Evolutionary conservation across 2,113 vertebrate species (phyloP), one percentile per base, ranked within the genome.

Genomic region (Pseudorhombus dupliciocellatus): DNA sequence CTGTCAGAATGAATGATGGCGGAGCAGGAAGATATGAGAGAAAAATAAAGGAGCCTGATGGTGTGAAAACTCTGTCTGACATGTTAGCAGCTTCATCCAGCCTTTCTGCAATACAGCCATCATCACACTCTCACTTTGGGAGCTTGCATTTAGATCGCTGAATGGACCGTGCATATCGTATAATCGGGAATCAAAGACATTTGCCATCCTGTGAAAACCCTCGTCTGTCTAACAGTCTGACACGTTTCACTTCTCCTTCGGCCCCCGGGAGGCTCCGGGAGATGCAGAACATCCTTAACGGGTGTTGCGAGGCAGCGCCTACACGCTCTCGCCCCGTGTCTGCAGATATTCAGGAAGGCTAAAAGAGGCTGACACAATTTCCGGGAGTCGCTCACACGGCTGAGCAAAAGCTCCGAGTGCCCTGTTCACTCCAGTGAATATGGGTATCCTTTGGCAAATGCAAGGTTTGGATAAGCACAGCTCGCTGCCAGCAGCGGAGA

Each of bases 1-100:
- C 86, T 89, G 88, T 91, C 91, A 90, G 87, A 83, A 81, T 87
- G 88, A 91, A 91, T 92, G 90, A 92, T 87, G 79, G 83, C 70
- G 37, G 73, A 66, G 70, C 77, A 76, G 76, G 83, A 71, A 90
- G 90, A 90, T 85, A 77, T 84, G 87, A 89, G 70, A 70, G 76
- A 37, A 77, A 86, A 88, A 79, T 84, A 86, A 88, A 79, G 84
- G 79, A 72, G 83, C 55, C 63, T 85, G 88, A 85, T 80, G 84
- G 88, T 88, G 86, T 85, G 83, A 92, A 89, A 90, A 87, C 84
- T 82, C 73, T 57, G 77, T 83, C 80, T 87, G 89, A 89, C 86
- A 84, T 84, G 86, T 81, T 82, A 84, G 83, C 84, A 80, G 83
- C 70, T 89, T 73, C 72, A 88, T 87, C 76, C 84, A 83, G 77